Base-by-base conservation (phyloP, 2,797 vertebrate genomes). In the Myotis findleyi region DNA sequence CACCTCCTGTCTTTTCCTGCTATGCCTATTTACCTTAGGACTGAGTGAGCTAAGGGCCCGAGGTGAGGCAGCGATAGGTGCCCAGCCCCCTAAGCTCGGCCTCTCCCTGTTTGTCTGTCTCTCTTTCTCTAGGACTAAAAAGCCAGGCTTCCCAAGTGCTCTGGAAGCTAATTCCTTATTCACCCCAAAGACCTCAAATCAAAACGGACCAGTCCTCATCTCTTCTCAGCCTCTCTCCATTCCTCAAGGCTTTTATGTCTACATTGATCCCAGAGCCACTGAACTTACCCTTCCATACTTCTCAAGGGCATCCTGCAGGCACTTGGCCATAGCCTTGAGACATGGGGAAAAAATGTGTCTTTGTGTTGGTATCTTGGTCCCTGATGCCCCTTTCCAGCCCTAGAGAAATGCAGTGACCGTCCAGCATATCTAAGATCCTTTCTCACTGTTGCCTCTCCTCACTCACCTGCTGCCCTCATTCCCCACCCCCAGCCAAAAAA, bases 161-260 rank as follows among this genome's bases (percentile, higher is more conserved):
- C 82, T 96, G 75, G 82, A 86, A 94, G 53, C 66, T 20, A 81
- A 82, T 93, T 95, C 68, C 88, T 94, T 93, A 83, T 41, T 94
- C 68, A 87, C 75, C 82, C 75, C 82, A 96, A 96, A 97, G 92
- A 96, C 85, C 89, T 97, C 87, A 82, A 77, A 55, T 91, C n/a
- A 69, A 49, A 91, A 85, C 77, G 51, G 69, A 79, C 57, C 36
- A 36, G 13, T 92, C 33, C 79, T 83, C 38, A 73, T 41, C 38
- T 72, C 44, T 21, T 66, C 79, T 55, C 36, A 87, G 68, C 59
- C 49, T n/a, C 9, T 80, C 62, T 64, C 44, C 36, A 49, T 79
- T 85, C 69, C n/a, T 90, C 36, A 57, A 85, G 92, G 73, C 72
- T 83, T 72, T 80, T 86, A 33, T 14, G 17, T 93, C 75, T 64